Evolutionary conservation across 2,113 vertebrate genomes (phyloP).

Genomic region (Alces alces): DNA sequence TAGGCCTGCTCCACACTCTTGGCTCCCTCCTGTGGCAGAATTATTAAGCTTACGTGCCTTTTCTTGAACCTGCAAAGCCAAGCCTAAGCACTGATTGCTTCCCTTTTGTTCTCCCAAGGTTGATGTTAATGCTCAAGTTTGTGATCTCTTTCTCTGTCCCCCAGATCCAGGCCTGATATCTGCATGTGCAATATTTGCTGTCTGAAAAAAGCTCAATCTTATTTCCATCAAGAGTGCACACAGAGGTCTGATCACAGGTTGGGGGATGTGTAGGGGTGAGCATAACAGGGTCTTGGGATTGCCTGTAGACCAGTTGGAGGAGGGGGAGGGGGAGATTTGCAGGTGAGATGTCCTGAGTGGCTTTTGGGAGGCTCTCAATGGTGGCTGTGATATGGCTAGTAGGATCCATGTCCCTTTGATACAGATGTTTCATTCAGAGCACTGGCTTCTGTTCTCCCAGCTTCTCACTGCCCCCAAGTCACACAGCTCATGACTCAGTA

Average conservation of each 20-base stretch:
- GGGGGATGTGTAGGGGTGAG: not conserved
- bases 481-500: not conserved
- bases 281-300: not conserved
- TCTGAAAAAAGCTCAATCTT: not conserved
- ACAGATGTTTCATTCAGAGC: not conserved
- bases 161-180: not conserved
- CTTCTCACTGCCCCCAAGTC: not conserved
- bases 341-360: not conserved
- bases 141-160: not conserved
- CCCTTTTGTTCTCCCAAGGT: not conserved
- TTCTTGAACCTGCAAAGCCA: not conserved
- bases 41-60: not conserved
- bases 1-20: not conserved
- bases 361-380: not conserved
- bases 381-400: not conserved
- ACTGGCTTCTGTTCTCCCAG: not conserved
- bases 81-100: not conserved
- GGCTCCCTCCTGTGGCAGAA: not conserved
- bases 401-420: not conserved
- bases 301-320: not conserved
- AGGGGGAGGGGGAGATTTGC: accelerated
- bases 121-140: not conserved
- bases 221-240: not conserved
- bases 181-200: not conserved
- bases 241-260: not conserved